Conservation (phyloP, 2,888 invertebrate genomes). For the Penaeus monodon region DNA sequence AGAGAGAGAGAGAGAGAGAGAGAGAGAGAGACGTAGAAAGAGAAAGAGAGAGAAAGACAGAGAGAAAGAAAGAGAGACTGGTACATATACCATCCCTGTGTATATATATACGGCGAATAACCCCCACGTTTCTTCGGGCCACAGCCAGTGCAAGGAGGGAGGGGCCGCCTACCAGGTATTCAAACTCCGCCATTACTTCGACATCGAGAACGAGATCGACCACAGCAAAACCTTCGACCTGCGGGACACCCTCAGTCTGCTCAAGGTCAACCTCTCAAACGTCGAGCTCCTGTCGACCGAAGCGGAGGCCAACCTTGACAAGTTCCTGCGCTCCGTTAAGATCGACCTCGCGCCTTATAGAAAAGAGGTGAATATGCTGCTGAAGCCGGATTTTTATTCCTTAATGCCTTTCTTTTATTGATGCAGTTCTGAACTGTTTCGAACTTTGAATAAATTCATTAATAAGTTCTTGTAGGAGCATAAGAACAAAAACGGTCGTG, state of each 20-base stretch:
- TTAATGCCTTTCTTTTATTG: too few relatives aligned
- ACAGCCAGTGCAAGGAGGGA: slow-evolving; percentile 80
- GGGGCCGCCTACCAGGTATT: slow-evolving; percentile 81
- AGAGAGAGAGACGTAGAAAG: accelerated
- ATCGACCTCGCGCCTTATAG: slow-evolving; percentile 77
- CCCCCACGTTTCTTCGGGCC: background rate
- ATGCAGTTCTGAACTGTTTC: too few relatives aligned
- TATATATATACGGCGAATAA: too few relatives aligned
- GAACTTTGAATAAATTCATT: too few relatives aligned
- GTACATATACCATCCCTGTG: too few relatives aligned
- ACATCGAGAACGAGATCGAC: slow-evolving; percentile 79
- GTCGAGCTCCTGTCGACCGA: slow-evolving; percentile 69
- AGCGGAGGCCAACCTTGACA: slow-evolving; percentile 75
- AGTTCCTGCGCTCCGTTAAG: slow-evolving; percentile 75
- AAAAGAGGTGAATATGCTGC: slow-evolving; percentile 68
- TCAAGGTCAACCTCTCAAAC: slow-evolving; percentile 72
- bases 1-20: too few relatives aligned
- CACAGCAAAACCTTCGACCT: slow-evolving; percentile 76
- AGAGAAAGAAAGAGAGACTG: too few relatives aligned
- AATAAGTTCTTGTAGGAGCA: too few relatives aligned
- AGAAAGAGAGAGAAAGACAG: too few relatives aligned
- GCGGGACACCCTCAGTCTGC: slow-evolving; percentile 69
- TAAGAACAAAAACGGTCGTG: too few relatives aligned
- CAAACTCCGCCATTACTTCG: slow-evolving; percentile 78
- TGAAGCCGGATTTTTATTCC: too few relatives aligned